phyloP scores from a whole-genome alignment of 2,888 invertebrate genomes.

The Euspilapteryx auroguttella region DNA sequence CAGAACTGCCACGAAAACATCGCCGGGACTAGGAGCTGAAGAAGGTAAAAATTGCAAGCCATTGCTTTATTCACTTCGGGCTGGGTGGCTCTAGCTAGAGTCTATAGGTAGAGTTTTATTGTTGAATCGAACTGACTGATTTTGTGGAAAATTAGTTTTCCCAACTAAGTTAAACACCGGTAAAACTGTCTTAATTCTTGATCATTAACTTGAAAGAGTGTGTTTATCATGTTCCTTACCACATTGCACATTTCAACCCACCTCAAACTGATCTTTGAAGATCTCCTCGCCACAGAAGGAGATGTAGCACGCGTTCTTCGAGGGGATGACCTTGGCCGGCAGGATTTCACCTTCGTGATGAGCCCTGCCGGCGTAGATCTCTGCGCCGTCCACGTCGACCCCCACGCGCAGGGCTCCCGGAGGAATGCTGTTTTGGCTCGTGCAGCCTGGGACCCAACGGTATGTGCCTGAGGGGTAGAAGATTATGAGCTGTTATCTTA shows the following conservation, averaged over 20 bases:
- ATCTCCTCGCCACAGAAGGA: slow-evolving; percentile 65
- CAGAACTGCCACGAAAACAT: slow-evolving; percentile 69
- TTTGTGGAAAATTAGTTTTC: too few relatives aligned
- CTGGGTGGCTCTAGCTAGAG: too few relatives aligned
- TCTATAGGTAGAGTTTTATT: too few relatives aligned
- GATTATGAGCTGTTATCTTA: too few relatives aligned
- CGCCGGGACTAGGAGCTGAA: slow-evolving; percentile 61
- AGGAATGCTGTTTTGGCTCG: slow-evolving; percentile 47
- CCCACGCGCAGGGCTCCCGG: slow-evolving; percentile 60
- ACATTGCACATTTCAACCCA: too few relatives aligned
- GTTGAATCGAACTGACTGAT: too few relatives aligned
- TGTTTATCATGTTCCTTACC: too few relatives aligned
- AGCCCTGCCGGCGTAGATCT: slow-evolving; percentile 75
- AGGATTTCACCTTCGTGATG: slow-evolving; percentile 67
- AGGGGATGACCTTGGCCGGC: slow-evolving; percentile 70
- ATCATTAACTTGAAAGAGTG: too few relatives aligned
- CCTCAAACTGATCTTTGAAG: slow-evolving; percentile 66
- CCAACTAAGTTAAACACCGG: too few relatives aligned
- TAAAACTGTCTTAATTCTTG: too few relatives aligned
- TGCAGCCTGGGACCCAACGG: slow-evolving; percentile 52
- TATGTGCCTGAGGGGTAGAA: slow-evolving; percentile 33
- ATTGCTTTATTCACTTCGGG: too few relatives aligned
- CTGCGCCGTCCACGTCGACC: slow-evolving; percentile 68
- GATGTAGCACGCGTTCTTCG: slow-evolving; percentile 67
- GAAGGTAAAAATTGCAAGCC: too few relatives aligned